Percentiles rank a stretch among this genome's conserved stretches.
Evolutionary conservation across 2,113 vertebrate genomes (phyloP).

Genomic region (Thomomys bottae): DNA sequence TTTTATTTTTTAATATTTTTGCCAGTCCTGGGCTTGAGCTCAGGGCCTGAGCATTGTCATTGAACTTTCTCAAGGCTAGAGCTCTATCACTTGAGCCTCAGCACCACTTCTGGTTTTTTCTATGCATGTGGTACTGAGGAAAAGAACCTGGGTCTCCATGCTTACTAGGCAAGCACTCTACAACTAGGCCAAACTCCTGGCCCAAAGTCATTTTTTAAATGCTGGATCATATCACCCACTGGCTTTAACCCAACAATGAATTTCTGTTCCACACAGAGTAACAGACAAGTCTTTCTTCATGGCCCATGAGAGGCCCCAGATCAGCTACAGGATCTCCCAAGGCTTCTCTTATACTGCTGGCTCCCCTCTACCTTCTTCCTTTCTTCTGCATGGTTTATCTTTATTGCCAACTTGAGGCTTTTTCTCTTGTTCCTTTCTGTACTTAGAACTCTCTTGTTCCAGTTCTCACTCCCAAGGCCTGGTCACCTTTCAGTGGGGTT

Average conservation of each 20-base stretch:
- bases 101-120: too few species aligned
- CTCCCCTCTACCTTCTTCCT: not conserved
- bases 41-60: too few species aligned
- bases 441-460: not conserved
- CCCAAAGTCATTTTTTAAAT: not conserved
- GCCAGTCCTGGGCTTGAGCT: too few species aligned
- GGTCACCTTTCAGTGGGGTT: not conserved
- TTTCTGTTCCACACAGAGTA: not conserved
- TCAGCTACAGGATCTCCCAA: fast-evolving
- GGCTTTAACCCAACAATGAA: not conserved
- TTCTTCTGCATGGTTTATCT: not conserved
- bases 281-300: not conserved
- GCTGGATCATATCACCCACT: not conserved
- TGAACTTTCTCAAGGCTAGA: too few species aligned
- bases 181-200: too few species aligned
- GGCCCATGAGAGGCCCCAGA: fast-evolving
- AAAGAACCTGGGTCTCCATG: too few species aligned
- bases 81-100: too few species aligned
- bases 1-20: too few species aligned
- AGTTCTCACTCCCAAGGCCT: not conserved
- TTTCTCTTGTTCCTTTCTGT: not conserved
- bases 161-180: too few species aligned
- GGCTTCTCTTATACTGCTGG: not conserved
- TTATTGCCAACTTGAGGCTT: not conserved
- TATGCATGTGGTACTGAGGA: too few species aligned